Evolutionary conservation across 2,888 invertebrate species (phyloP), one percentile per base, ranked within the genome.

Genomic region (Hyles lineata): DNA sequence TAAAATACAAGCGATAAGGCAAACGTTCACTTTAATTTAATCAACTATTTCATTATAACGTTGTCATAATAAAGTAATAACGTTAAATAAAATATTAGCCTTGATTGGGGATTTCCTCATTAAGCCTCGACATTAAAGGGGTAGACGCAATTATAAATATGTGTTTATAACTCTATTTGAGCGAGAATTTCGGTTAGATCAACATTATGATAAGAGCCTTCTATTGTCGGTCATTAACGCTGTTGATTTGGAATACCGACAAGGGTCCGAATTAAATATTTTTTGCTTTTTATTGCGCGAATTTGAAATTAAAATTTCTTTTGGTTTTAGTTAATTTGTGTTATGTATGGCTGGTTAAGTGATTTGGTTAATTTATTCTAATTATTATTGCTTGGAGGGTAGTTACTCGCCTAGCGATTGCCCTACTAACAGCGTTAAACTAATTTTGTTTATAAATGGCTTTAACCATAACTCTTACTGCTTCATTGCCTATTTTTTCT

Each of bases 331-430:
- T 67, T 67, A 67, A 67, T 67, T 50, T 43, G 43, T 23, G 35
- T 23, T 23, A 43, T 69, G 70, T 55, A 55, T 55, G 6, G 55
- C 19, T 8, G 43, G 63, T 21, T 63, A 67, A 67, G 67, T 67
- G 67, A 76, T 77, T 76, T 74, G 76, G 76, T 67, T 67, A 67
- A 67, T 67, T 67, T 67, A 84, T 67, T 67, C 17, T 50, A 23
- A 50, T 62, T 21, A 61, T 19, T 19, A 25, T 50, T 23, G 23
- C 17, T 17, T 43, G 43, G 67, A 17, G 15, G 21, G 23, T 2
- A 32, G 9, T 62, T 61, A 25, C 7, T 67, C 50, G 43, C 55
- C 5, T 67, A 21, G 67, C 23, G 17, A 67, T 43, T 23, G 23
- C n/a, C 23, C 7, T 23, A 67, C 21, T 8, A 21, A 50, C 43